Evolutionary conservation across 2,113 vertebrate species (phyloP), one percentile per base, ranked within the genome.

Genomic region (Morphnarchus princeps): DNA sequence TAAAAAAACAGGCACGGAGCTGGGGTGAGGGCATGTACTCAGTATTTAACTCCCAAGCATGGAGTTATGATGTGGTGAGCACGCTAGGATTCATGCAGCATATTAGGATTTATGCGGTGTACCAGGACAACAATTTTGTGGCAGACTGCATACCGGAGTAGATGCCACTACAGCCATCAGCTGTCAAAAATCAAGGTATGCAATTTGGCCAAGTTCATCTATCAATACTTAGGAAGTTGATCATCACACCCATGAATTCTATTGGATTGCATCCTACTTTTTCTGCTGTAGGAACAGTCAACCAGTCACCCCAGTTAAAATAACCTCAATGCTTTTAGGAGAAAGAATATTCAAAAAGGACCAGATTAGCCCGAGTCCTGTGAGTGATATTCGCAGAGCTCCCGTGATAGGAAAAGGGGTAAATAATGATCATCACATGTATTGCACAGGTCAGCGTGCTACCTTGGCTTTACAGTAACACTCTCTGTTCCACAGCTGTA

Each of bases 61-160:
- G 61, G 55, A 88, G 40, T 52, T 43, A 38, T 0, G 28, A 42
- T 1, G 1, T 14, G 4, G 7, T 10, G 32, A 63, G 36, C 4
- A 9, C 0, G 7, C 31, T 1, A 72, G 47, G 29, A 77, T 40
- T 71, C 42, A 25, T 8, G 25, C 20, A 47, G 67, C 0, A 0
- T 15, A 38, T 14, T 7, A n/a, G 47, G 42, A 76, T 32, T 86
- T 58, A 58, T 31, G 49, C 1, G 5, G 16, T 7, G 18, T 36
- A 36, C 31, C 36, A 70, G 40, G 34, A 72, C 24, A 82, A 6
- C 14, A 20, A 4, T 0, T 2, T 2, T 40, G 32, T 43, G 43
- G 54, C 55, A 70, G 42, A 43, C 18, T 31, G n/a, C 28, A 18
- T 26, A 47, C 26, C 45, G 52, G 29, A n/a, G 36, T 1, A 73